Base-by-base conservation (phyloP, 2,797 vertebrate species). In the Accipiter fasciatus region DNA sequence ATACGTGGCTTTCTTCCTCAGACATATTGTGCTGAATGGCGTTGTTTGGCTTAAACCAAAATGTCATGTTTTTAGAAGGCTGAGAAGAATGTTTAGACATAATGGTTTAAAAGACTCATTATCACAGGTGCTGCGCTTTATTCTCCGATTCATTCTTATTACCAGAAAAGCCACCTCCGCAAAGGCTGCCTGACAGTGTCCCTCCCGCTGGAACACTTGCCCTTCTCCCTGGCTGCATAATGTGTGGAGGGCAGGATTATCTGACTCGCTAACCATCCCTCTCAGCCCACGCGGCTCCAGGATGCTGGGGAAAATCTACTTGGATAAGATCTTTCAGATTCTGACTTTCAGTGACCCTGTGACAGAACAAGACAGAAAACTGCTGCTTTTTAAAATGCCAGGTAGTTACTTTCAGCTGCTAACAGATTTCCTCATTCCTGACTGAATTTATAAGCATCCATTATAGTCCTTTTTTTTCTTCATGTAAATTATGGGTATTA, bases 211-310 rank as follows among this genome's bases (percentile, higher is more conserved):
- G 80, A 96, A 88, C 7, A 3, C 85, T 94, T 97, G 96, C 92
- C 95, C 93, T 96, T 96, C 95, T 97, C 87, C 71, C 83, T 79
- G 89, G 89, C 96, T 96, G 94, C 87, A 95, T 96, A 96, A 97
- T 97, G 67, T 91, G 92, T 50, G 47, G 71, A 95, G 89, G 72
- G 84, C 87, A 97, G 93, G 91, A 97, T 96, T 94, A 95, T 86
- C 81, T 6, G 13, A 67, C 92, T 95, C 3, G 0, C 79, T 97
- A 94, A 89, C 72, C 84, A 82, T 89, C 72, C 76, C 80, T 92
- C 69, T 67, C 4, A 24, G 70, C 80, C 95, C 70, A 78, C 31
- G 10, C 2, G 3, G 73, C 89, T 94, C 81, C 65, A 42, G 58
- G 50, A 87, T 94, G 87, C 89, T 95, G 66, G 7, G 52, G 25